Evolutionary conservation across 2,888 invertebrate genomes (phyloP).

Genomic region (Sphaeridia pumilis): DNA sequence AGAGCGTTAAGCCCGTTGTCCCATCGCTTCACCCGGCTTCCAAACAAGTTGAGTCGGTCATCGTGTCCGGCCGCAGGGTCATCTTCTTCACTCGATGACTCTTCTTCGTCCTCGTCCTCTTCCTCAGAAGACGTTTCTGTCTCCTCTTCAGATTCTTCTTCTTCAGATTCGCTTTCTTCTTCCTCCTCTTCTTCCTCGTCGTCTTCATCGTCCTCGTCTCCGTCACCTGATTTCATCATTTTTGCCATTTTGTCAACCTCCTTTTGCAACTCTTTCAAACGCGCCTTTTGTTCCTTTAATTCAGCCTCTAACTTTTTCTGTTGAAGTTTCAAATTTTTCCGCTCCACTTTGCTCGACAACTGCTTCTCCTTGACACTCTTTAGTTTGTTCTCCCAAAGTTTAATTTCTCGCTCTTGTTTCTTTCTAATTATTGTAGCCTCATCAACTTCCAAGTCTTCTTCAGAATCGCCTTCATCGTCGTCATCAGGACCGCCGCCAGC

Average conservation of each 20-base stretch:
- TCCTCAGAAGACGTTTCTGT: conserved; percentile 20
- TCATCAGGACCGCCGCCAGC: background rate
- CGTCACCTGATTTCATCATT: conserved; percentile 59
- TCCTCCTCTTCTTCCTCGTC: conserved; percentile 41
- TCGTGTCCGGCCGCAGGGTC: conserved; percentile 35
- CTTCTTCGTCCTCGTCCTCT: conserved; percentile 17
- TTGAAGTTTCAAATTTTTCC: conserved; percentile 62
- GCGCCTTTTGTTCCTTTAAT: conserved; percentile 61
- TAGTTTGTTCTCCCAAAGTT: conserved; percentile 49
- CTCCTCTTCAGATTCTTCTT: conserved; percentile 25
- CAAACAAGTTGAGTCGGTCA: conserved; percentile 25
- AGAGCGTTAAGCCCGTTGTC: conserved; percentile 66
- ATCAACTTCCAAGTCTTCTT: conserved; percentile 46
- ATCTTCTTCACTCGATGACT: conserved; percentile 21
- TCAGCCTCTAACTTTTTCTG: conserved; percentile 68
- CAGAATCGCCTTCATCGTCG: conserved; percentile 16
- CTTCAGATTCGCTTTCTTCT: conserved; percentile 25
- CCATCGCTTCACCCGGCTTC: conserved; percentile 45
- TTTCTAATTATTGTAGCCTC: conserved; percentile 47
- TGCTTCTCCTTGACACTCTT: conserved; percentile 50
- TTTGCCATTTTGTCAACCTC: conserved; percentile 86
- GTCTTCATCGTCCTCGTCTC: conserved; percentile 45
- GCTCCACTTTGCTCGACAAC: conserved; percentile 61
- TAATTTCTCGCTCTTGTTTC: conserved; percentile 54
- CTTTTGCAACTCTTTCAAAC: conserved; percentile 68